Evolutionary conservation across 2,797 vertebrate species (phyloP).

Genomic region (Macropus fuliginosus): DNA sequence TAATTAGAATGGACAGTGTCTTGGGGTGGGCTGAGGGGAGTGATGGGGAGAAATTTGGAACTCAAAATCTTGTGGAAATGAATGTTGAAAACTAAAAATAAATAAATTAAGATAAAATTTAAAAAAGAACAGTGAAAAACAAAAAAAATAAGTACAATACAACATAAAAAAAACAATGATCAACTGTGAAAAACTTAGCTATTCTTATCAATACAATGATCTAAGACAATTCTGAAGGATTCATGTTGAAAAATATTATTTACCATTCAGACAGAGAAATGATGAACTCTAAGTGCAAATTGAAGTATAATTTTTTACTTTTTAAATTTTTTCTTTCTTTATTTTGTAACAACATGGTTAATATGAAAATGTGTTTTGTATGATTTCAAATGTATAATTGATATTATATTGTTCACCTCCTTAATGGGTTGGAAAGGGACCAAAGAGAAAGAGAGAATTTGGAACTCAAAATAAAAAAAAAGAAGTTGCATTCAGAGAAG

Average conservation of each 20-base stretch:
- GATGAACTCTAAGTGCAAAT: neutral
- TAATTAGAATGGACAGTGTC: too few relatives aligned
- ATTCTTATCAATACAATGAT: neutral
- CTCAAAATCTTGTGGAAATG: too few relatives aligned
- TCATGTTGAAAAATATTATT: neutral
- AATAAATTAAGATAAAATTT: too few relatives aligned
- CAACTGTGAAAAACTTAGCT: neutral
- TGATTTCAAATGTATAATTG: neutral
- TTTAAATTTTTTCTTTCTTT: neutral
- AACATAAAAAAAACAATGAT: too few relatives aligned
- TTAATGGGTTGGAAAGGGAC: neutral
- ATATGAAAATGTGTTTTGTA: neutral
- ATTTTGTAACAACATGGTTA: neutral
- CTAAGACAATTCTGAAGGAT: neutral
- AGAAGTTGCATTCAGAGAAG: neutral
- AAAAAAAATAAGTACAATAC: too few relatives aligned
- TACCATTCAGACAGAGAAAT: neutral
- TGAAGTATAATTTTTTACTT: neutral
- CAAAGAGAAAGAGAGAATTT: neutral
- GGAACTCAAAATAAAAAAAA: neutral
- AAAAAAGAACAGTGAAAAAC: too few relatives aligned
- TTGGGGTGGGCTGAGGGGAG: too few relatives aligned
- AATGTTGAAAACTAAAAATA: too few relatives aligned
- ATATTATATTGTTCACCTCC: neutral
- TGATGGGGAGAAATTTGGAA: too few relatives aligned